Percentiles rank a stretch among this genome's conserved stretches.
Conservation (phyloP, 2,113 vertebrate species). For the Columba livia region DNA sequence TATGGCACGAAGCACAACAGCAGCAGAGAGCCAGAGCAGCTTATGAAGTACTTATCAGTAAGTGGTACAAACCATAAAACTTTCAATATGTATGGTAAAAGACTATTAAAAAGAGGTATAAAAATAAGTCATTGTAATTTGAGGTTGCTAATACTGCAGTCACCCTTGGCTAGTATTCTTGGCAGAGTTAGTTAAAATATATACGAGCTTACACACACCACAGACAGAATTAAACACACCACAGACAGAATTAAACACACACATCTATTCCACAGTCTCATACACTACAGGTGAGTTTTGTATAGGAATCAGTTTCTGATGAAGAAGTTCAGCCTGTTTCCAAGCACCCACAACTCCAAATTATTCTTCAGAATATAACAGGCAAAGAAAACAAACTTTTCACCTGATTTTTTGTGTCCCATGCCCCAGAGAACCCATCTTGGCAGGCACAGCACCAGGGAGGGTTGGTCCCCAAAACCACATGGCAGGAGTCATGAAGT, state of each 20-base stretch:
- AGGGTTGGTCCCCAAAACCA: background rate
- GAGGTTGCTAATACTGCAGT: background rate
- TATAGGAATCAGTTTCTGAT: background rate
- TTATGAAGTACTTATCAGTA: background rate
- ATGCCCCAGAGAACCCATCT: background rate
- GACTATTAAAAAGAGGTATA: background rate
- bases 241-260: conserved; percentile 7
- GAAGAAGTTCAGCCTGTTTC: background rate
- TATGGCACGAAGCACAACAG: background rate
- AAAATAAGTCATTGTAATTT: background rate
- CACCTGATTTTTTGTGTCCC: background rate
- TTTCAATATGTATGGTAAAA: background rate
- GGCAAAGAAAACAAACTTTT: background rate
- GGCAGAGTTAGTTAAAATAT: background rate
- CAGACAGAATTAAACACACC: background rate
- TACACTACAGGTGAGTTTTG: background rate
- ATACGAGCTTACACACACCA: background rate
- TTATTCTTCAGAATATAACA: background rate
- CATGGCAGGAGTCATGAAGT: background rate
- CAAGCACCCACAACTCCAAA: background rate
- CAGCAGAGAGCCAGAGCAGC: background rate
- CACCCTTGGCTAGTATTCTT: background rate
- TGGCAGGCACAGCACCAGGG: background rate
- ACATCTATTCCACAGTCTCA: background rate
- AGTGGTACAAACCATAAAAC: background rate